Base-by-base conservation (phyloP, 1,140 invertebrate genomes). In the Cyrtorhinus lividipennis region DNA sequence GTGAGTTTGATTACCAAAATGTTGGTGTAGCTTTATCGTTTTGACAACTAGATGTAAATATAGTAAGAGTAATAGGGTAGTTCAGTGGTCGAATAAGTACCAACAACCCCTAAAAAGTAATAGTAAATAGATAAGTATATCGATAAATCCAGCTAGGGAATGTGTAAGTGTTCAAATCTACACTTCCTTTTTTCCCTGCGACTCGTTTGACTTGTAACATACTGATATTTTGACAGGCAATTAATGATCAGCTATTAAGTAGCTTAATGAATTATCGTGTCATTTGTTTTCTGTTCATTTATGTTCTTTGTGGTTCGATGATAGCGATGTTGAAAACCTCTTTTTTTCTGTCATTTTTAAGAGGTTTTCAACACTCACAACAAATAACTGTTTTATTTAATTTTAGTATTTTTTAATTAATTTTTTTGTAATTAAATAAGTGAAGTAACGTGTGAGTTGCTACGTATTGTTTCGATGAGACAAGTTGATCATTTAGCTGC, bases 271-370 rank as follows among this genome's bases (percentile, higher is more conserved):
- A 38, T 15, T 38, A 15, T 38, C 15, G 30, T 38, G n/a, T 38
- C 5, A 8, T 38, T 8, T 8, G 15, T 38, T 38, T 38, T 38
- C 5, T 38, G 5, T 38, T 8, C 30, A 38, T 8, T 5, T 38
- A 8, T 38, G 30, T 38, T 38, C 30, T 5, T 38, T 15, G 5
- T 38, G 30, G 15, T 5, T 8, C 30, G 30, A 5, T 15, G 15
- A 38, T 8, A 8, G 5, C 30, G 30, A 38, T 15, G 48, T 20
- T 13, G 48, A 53, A 53, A 53, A 20, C 12, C 48, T 22, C 48
- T 53, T 53, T 53, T 53, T 53, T 53, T 22, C 48, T 53, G 48
- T 53, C 48, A 53, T 53, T 53, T 53, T 53, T 53, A 53, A 53
- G 48, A 12, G 48, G 48, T 22, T 53, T 53, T 53, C 30, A 38